These are phyloP conservation scores for Lysandra bellargus DNA, from an alignment of 2,888 invertebrate species.

Conservation along the genomic window DNA sequence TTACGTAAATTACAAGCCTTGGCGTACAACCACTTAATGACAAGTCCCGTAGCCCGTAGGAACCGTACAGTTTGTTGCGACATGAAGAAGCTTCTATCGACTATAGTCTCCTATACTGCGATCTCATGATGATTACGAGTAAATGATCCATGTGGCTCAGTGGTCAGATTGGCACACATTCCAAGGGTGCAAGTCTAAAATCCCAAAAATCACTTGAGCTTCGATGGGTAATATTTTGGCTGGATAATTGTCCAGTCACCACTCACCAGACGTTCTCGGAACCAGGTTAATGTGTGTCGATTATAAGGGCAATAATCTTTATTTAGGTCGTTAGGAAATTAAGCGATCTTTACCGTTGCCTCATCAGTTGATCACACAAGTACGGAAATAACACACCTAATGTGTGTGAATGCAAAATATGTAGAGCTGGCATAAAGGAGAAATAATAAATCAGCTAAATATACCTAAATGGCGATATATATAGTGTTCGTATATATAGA, in stretches of 20 bases:
- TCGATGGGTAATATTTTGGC: background rate
- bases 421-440: background rate
- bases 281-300: background rate
- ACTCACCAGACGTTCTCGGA: background rate
- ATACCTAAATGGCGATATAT: too few relatives aligned
- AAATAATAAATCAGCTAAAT: too few relatives aligned
- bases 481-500: too few relatives aligned
- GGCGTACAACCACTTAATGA: too few relatives aligned
- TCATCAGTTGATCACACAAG: background rate
- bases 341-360: slow-evolving; percentile 9
- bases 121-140: background rate
- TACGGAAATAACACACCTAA: background rate
- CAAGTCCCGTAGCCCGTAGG: too few relatives aligned
- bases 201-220: background rate
- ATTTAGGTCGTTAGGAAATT: slow-evolving; percentile 4
- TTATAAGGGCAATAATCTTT: slow-evolving; percentile 15
- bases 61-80: too few relatives aligned
- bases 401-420: background rate
- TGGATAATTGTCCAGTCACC: background rate
- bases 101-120: too few relatives aligned
- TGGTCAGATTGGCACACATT: background rate
- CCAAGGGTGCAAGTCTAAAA: background rate
- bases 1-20: too few relatives aligned
- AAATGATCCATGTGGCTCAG: background rate
- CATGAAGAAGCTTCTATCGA: too few relatives aligned